phyloP scores from a whole-genome alignment of 2,113 vertebrate genomes.

The Macroglossus sobrinus region DNA sequence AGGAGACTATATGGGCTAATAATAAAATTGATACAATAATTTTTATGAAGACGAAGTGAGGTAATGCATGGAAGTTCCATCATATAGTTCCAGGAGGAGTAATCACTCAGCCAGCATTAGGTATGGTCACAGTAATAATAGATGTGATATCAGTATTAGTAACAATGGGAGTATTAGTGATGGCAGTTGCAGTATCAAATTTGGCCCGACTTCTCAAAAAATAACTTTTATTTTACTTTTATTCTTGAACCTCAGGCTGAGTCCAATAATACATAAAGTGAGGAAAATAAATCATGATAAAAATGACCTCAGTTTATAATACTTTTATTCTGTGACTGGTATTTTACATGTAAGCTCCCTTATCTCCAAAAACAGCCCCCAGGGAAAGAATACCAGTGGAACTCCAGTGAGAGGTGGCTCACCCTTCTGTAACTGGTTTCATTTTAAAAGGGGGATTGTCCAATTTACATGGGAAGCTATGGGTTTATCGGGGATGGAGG shows the following conservation, averaged over 20 bases:
- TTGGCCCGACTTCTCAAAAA: not conserved
- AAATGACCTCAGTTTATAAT: not conserved
- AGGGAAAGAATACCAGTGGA: not conserved
- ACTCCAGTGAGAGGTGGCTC: not conserved
- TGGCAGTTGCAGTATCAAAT: not conserved
- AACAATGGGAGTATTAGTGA: not conserved
- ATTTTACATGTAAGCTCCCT: not conserved
- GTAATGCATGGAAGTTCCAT: not conserved
- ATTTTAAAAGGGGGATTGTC: not conserved
- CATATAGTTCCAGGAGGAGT: not conserved
- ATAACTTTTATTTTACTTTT: not conserved
- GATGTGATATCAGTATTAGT: not conserved
- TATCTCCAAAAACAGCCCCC: not conserved
- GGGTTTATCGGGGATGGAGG: not conserved
- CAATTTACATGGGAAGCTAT: not conserved
- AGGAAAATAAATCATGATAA: not conserved
- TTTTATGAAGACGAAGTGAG: not conserved
- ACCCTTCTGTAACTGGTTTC: not conserved
- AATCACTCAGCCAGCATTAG: not conserved
- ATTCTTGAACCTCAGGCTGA: not conserved
- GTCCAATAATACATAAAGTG: not conserved
- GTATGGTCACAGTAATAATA: not conserved
- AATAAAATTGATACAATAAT: not conserved
- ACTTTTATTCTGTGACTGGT: not conserved
- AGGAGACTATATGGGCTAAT: not conserved